Conservation (phyloP, 2,888 invertebrate genomes). For the Chrysolina oricalcia region DNA sequence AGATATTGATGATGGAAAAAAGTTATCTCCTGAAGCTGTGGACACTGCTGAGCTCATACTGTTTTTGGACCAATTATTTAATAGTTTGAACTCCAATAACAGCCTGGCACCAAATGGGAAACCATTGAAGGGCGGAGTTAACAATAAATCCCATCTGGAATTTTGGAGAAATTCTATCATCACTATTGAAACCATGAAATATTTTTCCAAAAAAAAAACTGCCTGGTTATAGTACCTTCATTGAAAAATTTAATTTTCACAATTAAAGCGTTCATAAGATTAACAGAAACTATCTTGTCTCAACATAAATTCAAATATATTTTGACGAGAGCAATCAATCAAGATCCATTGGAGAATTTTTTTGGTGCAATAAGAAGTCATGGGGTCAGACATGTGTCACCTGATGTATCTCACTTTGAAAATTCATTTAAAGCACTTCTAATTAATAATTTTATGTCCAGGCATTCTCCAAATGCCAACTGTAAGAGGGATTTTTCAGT, state of each 20-base stretch:
- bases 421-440: neutral
- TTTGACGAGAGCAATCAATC: neutral
- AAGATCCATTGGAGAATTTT: neutral
- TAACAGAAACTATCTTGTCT: neutral
- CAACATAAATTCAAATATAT: neutral
- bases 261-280: neutral
- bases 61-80: conserved; percentile 49
- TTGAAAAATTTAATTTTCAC: neutral
- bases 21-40: conserved; percentile 34
- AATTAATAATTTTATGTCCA: too few relatives aligned
- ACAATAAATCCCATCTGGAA: too few relatives aligned
- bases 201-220: too few relatives aligned
- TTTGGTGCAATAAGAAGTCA: too few relatives aligned
- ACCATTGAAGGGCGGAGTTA: too few relatives aligned
- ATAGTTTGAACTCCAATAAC: conserved; percentile 36
- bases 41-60: conserved; percentile 49
- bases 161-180: too few relatives aligned
- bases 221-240: too few relatives aligned
- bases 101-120: too few relatives aligned
- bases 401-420: neutral
- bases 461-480: too few relatives aligned
- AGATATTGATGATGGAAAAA: conserved; percentile 38
- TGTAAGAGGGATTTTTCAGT: too few relatives aligned
- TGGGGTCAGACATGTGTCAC: too few relatives aligned
- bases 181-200: too few relatives aligned